Percentiles rank a stretch among this genome's conserved stretches.
phyloP scores from a whole-genome alignment of 1,140 invertebrate genomes.

The Dermatophagoides farinae region DNA sequence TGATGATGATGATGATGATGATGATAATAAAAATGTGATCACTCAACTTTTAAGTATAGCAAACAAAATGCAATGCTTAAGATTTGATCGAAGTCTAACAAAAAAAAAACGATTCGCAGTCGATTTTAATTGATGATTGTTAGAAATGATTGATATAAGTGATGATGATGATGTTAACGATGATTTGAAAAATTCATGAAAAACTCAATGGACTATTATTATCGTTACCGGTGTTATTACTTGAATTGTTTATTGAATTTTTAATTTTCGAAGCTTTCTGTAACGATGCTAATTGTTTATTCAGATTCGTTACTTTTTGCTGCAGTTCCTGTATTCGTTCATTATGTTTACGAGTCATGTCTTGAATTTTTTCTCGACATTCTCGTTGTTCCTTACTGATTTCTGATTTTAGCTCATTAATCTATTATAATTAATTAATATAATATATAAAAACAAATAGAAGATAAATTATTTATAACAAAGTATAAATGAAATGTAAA shows the following conservation, averaged over 20 bases:
- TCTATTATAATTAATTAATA: slow-evolving; percentile 33
- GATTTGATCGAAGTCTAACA: no score
- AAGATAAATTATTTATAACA: neutral
- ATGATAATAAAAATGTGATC: no score
- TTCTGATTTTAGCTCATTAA: slow-evolving; percentile 76
- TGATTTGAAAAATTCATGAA: neutral
- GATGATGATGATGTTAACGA: neutral
- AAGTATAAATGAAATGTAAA: neutral
- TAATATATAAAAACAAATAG: neutral
- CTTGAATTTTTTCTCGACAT: slow-evolving; percentile 58
- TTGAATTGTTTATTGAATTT: neutral
- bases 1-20: no score
- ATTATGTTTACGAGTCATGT: slow-evolving; percentile 53
- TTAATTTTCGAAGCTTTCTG: slow-evolving; percentile 47
- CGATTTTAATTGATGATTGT: neutral
- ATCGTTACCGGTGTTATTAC: neutral
- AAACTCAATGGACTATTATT: neutral
- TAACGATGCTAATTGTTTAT: slow-evolving; percentile 50
- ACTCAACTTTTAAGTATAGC: no score
- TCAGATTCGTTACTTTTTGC: slow-evolving; percentile 23
- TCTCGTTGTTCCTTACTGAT: slow-evolving; percentile 70
- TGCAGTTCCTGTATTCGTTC: slow-evolving; percentile 43
- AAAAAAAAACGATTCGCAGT: no score
- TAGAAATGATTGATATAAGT: neutral
- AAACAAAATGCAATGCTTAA: no score